Percentiles rank a stretch among this genome's conserved stretches.
phyloP scores from a whole-genome alignment of 2,113 vertebrate species.

The Lontra canadensis region DNA sequence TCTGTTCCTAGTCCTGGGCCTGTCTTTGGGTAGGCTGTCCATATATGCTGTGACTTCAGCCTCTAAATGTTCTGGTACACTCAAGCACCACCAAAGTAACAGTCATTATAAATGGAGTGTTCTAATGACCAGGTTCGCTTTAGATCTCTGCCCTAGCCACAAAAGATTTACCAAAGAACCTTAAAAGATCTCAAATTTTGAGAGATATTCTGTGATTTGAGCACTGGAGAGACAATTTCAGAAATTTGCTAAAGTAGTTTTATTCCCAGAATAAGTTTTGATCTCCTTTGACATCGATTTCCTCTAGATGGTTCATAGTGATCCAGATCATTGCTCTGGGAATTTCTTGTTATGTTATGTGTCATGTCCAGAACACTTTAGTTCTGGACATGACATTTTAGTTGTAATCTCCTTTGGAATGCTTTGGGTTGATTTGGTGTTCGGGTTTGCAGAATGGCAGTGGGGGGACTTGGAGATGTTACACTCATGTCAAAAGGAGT shows the following conservation, averaged over 20 bases:
- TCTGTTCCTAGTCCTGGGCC: neutral
- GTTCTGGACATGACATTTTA: neutral
- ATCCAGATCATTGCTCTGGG: neutral
- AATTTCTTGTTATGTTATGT: neutral
- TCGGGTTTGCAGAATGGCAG: neutral
- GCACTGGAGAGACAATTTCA: neutral
- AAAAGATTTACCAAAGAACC: neutral
- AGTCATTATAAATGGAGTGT: neutral
- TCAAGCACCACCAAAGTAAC: neutral
- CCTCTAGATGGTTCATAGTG: neutral
- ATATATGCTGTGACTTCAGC: neutral
- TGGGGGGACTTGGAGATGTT: neutral
- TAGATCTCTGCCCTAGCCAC: neutral
- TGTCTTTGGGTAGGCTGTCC: neutral
- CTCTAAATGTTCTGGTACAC: neutral
- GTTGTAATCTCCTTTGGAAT: neutral
- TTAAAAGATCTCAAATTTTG: neutral
- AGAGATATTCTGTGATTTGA: neutral
- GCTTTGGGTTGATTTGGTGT: neutral
- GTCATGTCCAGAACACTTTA: neutral
- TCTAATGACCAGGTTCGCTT: neutral
- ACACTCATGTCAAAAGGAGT: neutral
- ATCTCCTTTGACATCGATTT: neutral
- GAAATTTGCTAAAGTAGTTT: neutral
- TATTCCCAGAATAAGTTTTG: neutral